Evolutionary conservation across 2,888 invertebrate genomes (phyloP).

Genomic region (Chironomus tentans): DNA sequence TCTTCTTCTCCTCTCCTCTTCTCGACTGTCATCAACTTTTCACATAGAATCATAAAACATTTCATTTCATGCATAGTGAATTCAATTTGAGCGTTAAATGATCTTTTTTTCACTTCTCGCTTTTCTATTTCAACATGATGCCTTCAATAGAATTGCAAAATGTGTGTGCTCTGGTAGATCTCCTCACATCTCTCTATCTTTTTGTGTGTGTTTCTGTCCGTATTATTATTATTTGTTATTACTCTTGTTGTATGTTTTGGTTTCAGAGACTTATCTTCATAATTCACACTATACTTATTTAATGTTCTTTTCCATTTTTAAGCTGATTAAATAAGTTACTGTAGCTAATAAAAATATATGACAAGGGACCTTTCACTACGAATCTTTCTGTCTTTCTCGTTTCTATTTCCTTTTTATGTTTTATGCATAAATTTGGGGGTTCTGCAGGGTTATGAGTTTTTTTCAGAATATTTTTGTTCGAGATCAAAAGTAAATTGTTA

Average conservation of each 20-base stretch:
- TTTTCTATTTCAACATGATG: neutral
- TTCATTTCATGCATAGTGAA: conserved; percentile 26
- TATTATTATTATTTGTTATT: neutral
- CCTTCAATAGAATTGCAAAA: neutral
- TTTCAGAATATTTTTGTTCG: too few relatives aligned
- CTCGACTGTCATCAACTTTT: conserved; percentile 25
- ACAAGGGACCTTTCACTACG: neutral
- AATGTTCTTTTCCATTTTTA: conserved; percentile 16
- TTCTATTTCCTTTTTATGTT: neutral
- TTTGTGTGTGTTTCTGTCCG: neutral
- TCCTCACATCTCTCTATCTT: neutral
- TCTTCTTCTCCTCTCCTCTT: neutral
- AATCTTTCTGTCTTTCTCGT: neutral
- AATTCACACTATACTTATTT: conserved; percentile 19
- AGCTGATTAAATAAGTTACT: conserved; percentile 23
- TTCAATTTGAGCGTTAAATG: conserved; percentile 26
- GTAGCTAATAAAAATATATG: neutral
- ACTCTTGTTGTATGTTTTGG: conserved; percentile 3
- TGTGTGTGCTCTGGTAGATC: neutral
- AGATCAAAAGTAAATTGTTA: too few relatives aligned
- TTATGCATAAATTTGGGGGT: too few relatives aligned
- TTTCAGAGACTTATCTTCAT: conserved; percentile 16
- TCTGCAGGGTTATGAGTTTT: too few relatives aligned
- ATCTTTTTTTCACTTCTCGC: neutral
- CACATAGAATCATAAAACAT: neutral